Conservation (phyloP, 2,797 vertebrate species). For the Champsocephalus esox region DNA sequence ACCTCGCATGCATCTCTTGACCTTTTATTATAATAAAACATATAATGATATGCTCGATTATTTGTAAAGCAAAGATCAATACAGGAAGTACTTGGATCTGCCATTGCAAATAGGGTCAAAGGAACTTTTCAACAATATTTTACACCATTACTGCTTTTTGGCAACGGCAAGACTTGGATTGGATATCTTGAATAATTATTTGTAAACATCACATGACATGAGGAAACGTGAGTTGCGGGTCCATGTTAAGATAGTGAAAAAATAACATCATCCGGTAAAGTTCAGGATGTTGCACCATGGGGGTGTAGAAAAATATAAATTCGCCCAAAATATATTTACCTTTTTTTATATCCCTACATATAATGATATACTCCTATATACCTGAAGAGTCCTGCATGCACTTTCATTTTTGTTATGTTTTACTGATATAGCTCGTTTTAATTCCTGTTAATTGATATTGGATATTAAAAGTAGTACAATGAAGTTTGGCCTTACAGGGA, state of each 20-base stretch:
- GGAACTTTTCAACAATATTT: neutral
- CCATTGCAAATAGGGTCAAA: neutral
- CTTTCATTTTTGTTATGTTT: too few species aligned
- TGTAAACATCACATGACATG: constrained; percentile 2
- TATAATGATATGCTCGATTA: neutral
- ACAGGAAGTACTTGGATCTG: neutral
- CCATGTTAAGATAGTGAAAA: neutral
- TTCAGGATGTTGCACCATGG: neutral
- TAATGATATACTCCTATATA: too few species aligned
- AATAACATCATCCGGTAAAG: neutral
- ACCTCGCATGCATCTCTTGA: neutral
- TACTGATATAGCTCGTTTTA: too few species aligned
- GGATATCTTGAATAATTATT: constrained; percentile 4
- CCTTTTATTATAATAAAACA: neutral
- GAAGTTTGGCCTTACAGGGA: too few species aligned
- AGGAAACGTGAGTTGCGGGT: neutral
- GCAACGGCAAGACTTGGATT: neutral
- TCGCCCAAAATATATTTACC: too few species aligned
- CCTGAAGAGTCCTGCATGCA: too few species aligned
- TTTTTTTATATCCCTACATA: too few species aligned
- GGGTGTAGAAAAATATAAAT: too few species aligned
- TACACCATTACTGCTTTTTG: constrained; percentile 5
- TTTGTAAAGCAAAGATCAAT: constrained; percentile 1
- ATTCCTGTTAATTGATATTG: too few species aligned
- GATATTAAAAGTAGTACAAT: too few species aligned